phyloP scores from a whole-genome alignment of 2,888 invertebrate genomes.

The Xylota sylvarum region DNA sequence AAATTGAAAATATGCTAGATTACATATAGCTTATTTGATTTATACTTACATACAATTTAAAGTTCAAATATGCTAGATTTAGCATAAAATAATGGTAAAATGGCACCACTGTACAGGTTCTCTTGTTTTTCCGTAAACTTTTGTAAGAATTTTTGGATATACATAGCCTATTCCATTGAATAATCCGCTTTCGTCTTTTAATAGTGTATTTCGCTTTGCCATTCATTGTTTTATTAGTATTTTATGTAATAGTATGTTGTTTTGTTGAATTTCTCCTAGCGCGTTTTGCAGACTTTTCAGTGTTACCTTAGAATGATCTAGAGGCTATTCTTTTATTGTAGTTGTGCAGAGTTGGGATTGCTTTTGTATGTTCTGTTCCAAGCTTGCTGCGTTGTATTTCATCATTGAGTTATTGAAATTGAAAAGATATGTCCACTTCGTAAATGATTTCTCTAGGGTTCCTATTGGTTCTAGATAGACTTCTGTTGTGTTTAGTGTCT shows the following conservation, averaged over 20 bases:
- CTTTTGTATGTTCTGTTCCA: not conserved
- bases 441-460: not conserved
- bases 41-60: no score
- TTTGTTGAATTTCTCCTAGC: no score
- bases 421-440: not conserved
- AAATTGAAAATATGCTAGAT: no score
- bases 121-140: not conserved
- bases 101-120: no score
- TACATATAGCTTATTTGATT: no score
- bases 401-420: no score
- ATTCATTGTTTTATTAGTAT: not conserved
- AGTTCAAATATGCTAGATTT: no score
- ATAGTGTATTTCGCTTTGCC: not conserved
- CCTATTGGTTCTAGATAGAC: not conserved
- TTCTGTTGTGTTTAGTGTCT: not conserved
- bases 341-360: not conserved
- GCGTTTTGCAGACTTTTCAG: not conserved
- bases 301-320: not conserved
- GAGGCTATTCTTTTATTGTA: not conserved
- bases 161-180: not conserved
- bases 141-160: constrained; percentile 1
- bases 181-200: not conserved
- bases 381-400: not conserved
- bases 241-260: not conserved
- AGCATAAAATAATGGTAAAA: no score